Evolutionary conservation across 2,113 vertebrate species (phyloP), one percentile per base, ranked within the genome.

Genomic region (Riparia riparia): DNA sequence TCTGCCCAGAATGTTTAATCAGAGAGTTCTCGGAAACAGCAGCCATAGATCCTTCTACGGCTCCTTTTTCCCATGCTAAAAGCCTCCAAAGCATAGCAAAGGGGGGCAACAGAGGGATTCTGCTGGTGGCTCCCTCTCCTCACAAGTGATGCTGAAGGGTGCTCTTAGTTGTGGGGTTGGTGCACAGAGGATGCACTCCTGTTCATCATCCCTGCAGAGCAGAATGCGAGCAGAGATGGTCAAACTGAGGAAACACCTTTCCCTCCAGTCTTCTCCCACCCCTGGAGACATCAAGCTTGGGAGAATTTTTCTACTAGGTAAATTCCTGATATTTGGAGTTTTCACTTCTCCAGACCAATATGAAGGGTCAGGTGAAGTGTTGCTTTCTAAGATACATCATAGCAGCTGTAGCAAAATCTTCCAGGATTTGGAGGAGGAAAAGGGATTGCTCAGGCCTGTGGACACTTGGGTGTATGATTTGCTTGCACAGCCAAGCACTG

Each of bases 391-490:
- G 47, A 72, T 3, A 24, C 10, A 1, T 71, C 2, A 1, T 28
- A 91, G 41, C 60, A 78, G n/a, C 64, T n/a, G 11, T 14, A 65
- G 54, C 58, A 65, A 89, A 81, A 31, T 61, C 37, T 73, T 12
- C 19, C 51, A 34, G 31, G 54, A 82, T 49, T 53, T 28, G n/a
- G 69, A 51, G 44, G 47, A 56, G 28, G 14, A 32, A 77, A 82
- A 39, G 12, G 21, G 24, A 42, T 29, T 65, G 12, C 42, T 29
- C 1, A 1, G 24, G 39, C 4, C 58, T 1, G 0, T 68, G 44
- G 53, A 34, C 42, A 32, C 37, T 72, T 13, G 2, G 18, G 6
- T 74, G 12, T 34, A 20, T 56, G 44, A 63, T 85, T 39, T 44
- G 10, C 14, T n/a, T 57, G 28, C 47, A 25, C 25, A 85, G 21